Conservation (phyloP, 2,113 vertebrate species). For the Crocuta crocuta region DNA sequence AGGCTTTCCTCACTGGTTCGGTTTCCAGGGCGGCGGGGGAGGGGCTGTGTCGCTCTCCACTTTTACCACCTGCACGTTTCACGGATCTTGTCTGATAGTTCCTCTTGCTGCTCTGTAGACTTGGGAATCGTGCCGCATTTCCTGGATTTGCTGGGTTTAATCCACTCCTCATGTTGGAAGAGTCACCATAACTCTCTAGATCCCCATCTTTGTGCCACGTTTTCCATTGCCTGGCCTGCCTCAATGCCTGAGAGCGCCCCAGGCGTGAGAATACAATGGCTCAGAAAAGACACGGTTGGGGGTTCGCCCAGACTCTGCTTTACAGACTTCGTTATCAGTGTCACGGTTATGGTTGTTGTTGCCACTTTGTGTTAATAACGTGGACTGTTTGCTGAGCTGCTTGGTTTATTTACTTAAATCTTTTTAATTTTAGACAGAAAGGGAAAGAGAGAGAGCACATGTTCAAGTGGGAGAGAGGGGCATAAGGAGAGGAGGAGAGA, state of each 20-base stretch:
- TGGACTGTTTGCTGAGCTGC: background rate
- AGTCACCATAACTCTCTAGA: background rate
- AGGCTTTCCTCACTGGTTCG: background rate
- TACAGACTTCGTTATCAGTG: background rate
- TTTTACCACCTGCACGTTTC: background rate
- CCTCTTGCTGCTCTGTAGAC: accelerated
- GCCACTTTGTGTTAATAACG: background rate
- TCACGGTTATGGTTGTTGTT: background rate
- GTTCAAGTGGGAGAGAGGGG: too few species aligned
- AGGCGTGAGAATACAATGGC: background rate
- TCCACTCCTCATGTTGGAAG: background rate
- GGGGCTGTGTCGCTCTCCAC: too few species aligned
- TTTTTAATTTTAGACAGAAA: too few species aligned
- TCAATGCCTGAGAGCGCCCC: background rate
- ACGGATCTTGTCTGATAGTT: too few species aligned
- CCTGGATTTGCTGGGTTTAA: background rate
- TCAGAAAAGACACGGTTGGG: too few species aligned
- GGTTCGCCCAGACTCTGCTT: background rate
- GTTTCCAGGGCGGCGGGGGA: too few species aligned
- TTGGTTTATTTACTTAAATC: slow-evolving; percentile 12
- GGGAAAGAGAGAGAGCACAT: too few species aligned
- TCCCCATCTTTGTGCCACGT: background rate
- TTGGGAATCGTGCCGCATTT: background rate
- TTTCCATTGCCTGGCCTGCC: too few species aligned
- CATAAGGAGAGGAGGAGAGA: too few species aligned